phyloP scores from a whole-genome alignment of 2,113 vertebrate species.

The Bungarus multicinctus region DNA sequence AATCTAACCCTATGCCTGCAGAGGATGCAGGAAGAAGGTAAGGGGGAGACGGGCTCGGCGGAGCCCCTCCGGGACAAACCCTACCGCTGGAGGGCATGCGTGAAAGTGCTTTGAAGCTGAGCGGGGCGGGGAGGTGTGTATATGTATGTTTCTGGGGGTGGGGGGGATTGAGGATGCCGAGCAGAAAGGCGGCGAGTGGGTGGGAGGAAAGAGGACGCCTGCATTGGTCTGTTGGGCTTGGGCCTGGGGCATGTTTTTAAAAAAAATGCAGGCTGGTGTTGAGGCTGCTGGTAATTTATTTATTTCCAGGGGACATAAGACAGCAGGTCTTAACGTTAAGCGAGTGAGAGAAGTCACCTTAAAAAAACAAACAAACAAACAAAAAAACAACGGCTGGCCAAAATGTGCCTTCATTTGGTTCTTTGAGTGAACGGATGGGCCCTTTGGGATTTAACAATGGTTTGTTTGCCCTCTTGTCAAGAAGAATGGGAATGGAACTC shows the following conservation, averaged over 20 bases:
- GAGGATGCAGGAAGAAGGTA: slow-evolving; percentile 85
- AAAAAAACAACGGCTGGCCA: no score
- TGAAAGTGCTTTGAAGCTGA: background rate
- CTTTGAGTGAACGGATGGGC: background rate
- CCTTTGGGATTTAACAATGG: background rate
- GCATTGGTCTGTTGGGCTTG: background rate
- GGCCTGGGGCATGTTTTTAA: background rate
- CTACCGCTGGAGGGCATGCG: background rate
- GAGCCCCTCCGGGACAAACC: background rate
- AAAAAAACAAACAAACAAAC: background rate
- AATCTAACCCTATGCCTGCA: slow-evolving; percentile 82
- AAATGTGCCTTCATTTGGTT: background rate
- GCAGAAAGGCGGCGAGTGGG: fast-evolving
- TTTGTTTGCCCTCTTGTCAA: background rate
- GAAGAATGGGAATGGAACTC: background rate
- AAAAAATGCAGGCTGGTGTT: background rate
- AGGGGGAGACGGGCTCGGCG: slow-evolving; percentile 24
- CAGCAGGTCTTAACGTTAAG: background rate
- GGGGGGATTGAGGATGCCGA: background rate
- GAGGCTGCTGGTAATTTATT: background rate
- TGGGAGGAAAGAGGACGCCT: background rate
- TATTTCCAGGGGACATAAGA: background rate
- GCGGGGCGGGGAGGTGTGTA: no score
- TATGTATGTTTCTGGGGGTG: no score
- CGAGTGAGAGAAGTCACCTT: background rate